Percentiles rank a stretch among this genome's conserved stretches.
Evolutionary conservation across 2,797 vertebrate species (phyloP).

Genomic region (Tarsius wallacei): DNA sequence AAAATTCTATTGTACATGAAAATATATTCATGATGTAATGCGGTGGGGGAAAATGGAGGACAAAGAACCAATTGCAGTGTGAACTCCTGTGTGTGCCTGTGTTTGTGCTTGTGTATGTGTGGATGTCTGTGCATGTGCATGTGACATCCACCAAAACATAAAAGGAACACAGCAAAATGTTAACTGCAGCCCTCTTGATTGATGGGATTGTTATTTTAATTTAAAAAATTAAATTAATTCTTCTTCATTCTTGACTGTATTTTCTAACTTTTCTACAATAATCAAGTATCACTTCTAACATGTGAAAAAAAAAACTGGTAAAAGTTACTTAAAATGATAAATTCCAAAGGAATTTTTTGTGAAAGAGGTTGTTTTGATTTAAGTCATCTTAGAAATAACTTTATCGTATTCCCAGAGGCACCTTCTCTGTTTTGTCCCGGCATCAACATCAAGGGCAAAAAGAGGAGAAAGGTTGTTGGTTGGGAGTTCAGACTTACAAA

Average conservation of each 20-base stretch:
- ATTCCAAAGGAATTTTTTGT: not conserved
- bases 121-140: accelerated
- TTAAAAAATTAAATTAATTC: not conserved
- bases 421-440: not conserved
- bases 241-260: not conserved
- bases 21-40: not conserved
- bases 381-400: not conserved
- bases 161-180: not conserved
- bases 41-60: not conserved
- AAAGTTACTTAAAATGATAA: not conserved
- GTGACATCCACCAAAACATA: not conserved
- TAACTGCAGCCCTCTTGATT: not conserved
- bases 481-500: not conserved
- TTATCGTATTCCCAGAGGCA: not conserved
- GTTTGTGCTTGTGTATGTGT: not conserved
- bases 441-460: not conserved
- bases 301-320: not conserved
- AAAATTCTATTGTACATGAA: not conserved
- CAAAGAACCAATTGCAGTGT: not conserved
- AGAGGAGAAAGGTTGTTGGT: not conserved
- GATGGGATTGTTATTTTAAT: not conserved
- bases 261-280: not conserved
- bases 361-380: not conserved
- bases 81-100: not conserved
- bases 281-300: not conserved